phyloP scores from a whole-genome alignment of 92 coral and sea anemone species.

The Bergia sp. region DNA sequence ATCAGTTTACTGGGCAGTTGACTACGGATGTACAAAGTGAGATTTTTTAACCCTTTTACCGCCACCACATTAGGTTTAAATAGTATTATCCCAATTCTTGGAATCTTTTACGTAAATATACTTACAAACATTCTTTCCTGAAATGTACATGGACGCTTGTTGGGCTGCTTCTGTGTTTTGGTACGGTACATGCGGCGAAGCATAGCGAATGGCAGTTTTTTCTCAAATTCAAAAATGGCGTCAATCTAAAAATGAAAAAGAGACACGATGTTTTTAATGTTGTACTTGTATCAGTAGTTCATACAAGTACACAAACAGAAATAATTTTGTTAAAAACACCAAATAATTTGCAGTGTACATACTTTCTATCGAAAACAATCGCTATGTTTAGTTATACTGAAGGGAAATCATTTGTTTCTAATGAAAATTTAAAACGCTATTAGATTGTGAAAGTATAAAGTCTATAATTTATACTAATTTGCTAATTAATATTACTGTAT shows the following conservation, averaged over 20 bases:
- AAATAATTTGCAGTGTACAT: neutral
- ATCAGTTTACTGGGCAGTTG: too few species aligned
- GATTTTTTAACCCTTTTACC: too few species aligned
- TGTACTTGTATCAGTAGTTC: neutral
- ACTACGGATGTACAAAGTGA: too few species aligned
- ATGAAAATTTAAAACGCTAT: too few species aligned
- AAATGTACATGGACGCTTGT: slow-evolving; percentile 1
- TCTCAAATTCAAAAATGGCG: slow-evolving; percentile 40
- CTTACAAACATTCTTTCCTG: slow-evolving; percentile 32
- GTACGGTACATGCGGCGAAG: slow-evolving; percentile 32
- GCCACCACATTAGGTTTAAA: too few species aligned
- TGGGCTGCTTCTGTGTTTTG: slow-evolving; percentile 26
- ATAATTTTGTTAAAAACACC: too few species aligned
- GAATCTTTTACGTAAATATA: neutral
- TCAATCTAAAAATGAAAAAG: slow-evolving; percentile 6
- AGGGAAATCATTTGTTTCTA: too few species aligned
- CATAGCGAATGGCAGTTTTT: slow-evolving; percentile 34
- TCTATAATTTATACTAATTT: too few species aligned
- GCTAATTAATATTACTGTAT: too few species aligned
- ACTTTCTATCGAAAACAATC: neutral
- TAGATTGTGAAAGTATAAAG: too few species aligned
- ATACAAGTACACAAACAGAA: neutral
- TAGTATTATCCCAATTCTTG: neutral
- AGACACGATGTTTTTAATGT: neutral
- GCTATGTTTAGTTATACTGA: too few species aligned